These are phyloP conservation scores for Neostethus bicornis DNA, from an alignment of 2,797 vertebrate species.

Conservation along the genomic window DNA sequence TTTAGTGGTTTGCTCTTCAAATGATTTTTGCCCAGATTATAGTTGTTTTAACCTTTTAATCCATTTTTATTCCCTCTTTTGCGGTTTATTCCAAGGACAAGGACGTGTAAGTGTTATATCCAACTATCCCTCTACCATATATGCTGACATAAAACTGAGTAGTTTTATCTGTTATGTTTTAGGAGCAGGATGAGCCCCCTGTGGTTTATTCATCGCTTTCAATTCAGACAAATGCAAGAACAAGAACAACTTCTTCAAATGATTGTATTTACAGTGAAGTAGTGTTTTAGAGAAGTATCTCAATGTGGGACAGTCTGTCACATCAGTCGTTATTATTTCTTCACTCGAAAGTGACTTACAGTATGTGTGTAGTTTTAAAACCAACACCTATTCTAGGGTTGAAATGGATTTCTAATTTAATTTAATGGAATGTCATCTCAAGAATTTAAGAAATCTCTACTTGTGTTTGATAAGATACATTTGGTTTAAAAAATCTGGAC, in stretches of 20 bases:
- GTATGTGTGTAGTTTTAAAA: neutral
- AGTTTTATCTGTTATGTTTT: constrained; percentile 22
- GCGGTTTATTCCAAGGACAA: constrained; percentile 1
- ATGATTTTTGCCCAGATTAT: neutral
- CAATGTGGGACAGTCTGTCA: neutral
- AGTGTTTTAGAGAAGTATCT: constrained; percentile 22
- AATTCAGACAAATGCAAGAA: constrained; percentile 24
- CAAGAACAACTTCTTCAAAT: neutral
- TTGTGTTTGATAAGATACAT: no score
- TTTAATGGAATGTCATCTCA: neutral
- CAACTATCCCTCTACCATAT: neutral
- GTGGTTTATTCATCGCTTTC: constrained; percentile 58
- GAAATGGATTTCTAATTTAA: neutral
- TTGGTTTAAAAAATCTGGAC: no score
- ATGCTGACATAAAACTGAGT: neutral
- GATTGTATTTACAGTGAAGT: constrained; percentile 63
- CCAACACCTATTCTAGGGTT: neutral
- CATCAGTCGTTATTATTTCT: neutral
- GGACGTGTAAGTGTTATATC: constrained; percentile 11
- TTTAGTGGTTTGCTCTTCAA: neutral
- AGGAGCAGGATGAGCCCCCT: constrained; percentile 31
- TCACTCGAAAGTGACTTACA: neutral
- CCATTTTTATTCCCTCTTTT: neutral
- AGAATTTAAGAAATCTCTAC: neutral
- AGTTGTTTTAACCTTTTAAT: constrained; percentile 28